phyloP scores from a whole-genome alignment of 2,888 invertebrate species.

The Mesochorus sp. region DNA sequence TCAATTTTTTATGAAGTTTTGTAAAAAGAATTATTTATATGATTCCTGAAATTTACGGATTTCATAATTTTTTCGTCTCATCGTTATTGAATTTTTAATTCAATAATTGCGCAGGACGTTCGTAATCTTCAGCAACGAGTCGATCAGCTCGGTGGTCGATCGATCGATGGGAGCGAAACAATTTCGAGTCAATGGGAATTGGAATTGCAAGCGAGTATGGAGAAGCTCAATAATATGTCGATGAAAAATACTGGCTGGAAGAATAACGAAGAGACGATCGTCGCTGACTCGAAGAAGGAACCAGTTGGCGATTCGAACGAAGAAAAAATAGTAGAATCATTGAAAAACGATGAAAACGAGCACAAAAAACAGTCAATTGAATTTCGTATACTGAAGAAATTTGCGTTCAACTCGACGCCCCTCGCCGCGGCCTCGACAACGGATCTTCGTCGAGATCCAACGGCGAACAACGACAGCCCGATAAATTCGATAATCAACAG shows the following conservation, averaged over 20 bases:
- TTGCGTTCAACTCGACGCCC: conserved; percentile 23
- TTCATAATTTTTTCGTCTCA: not conserved
- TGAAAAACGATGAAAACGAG: conserved; percentile 62
- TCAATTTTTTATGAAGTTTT: no score
- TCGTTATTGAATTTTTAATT: no score
- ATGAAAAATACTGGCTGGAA: conserved; percentile 61
- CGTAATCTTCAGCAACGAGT: conserved; percentile 87
- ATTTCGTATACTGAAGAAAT: conserved; percentile 54
- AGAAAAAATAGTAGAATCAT: conserved; percentile 38
- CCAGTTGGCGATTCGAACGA: no score
- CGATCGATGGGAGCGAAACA: conserved; percentile 88
- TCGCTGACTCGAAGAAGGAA: no score
- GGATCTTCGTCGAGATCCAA: conserved; percentile 71
- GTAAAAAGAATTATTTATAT: no score
- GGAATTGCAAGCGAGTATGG: conserved; percentile 90
- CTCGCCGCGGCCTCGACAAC: conserved; percentile 18
- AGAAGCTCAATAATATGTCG: conserved; percentile 87
- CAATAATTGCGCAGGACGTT: no score
- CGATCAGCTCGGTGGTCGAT: conserved; percentile 88
- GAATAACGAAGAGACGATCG: conserved; percentile 7
- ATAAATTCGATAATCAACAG: conserved; percentile 73
- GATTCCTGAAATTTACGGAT: no score
- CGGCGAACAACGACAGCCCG: no score
- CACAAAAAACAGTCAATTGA: conserved; percentile 62
- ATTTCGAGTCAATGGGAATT: conserved; percentile 89